Evolutionary conservation across 2,797 vertebrate genomes (phyloP).

Genomic region (Heterohyrax brucei): DNA sequence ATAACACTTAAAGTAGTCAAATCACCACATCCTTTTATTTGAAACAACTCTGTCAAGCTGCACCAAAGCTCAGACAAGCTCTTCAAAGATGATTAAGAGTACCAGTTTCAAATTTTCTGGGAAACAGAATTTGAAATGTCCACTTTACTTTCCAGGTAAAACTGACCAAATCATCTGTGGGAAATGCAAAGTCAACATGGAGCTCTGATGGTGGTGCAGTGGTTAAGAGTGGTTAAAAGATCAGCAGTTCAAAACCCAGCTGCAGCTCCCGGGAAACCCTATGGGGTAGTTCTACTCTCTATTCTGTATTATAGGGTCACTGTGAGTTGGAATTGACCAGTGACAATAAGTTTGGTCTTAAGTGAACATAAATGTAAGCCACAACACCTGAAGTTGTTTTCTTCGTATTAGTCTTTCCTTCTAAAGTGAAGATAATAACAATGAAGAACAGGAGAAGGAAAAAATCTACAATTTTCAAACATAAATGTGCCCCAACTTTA

Average conservation of each 20-base stretch:
- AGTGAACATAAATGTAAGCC: background rate
- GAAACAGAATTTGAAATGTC: constrained; percentile 54
- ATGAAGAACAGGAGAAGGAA: background rate
- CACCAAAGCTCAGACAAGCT: background rate
- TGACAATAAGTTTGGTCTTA: no score
- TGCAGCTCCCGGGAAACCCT: no score
- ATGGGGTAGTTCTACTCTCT: no score
- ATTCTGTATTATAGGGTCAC: no score
- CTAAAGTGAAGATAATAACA: background rate
- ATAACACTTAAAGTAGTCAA: background rate
- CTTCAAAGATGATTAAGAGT: background rate
- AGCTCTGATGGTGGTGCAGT: no score
- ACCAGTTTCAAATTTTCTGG: constrained; percentile 24
- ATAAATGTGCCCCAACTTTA: background rate
- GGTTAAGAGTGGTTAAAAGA: no score
- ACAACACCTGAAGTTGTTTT: background rate
- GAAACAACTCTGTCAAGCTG: background rate
- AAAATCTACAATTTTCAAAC: background rate
- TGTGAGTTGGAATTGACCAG: no score
- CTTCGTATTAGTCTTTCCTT: constrained; percentile 41
- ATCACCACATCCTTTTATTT: background rate
- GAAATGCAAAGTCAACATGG: background rate
- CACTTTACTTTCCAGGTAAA: background rate
- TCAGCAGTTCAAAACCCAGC: no score
- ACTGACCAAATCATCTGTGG: background rate